Base-by-base conservation (phyloP, 2,797 vertebrate genomes). In the Pangasius sanitwongsei region DNA sequence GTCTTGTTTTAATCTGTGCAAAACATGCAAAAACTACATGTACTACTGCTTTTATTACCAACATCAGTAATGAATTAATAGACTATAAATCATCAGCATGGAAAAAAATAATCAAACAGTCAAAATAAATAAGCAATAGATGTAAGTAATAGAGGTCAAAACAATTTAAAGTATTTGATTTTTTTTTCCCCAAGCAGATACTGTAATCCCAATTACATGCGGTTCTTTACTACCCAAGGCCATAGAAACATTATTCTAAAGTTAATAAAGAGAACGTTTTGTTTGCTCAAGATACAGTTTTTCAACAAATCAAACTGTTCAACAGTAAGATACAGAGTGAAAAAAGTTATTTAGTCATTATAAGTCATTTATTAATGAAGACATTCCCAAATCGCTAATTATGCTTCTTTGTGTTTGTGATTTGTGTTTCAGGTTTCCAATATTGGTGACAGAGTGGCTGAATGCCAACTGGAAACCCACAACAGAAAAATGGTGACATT, bases 401-500 rank as follows among this genome's bases (percentile, higher is more conserved):
- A 44, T 83, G 13, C 13, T 48, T 61, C 12, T 61, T 11, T 69
- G 48, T 85, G 25, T 85, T 25, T 53, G 25, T 41, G 25, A 57
- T 48, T 75, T 65, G 23, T 89, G 15, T 86, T 87, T 78, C 91
- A 99, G 98, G 98, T 99, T 93, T 99, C 98, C 80, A 98, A 98
- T 93, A 97, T 98, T 93, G 98, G 98, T 67, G 98, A 99, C 93
- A 92, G 98, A 87, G 98, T 99, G 16, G 98, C 99, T 89, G 98
- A 99, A 93, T 99, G 98, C 92, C 98, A 99, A 81, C 95, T 99
- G 59, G 98, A 99, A 95, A 99, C 98, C 0, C 98, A 99, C 94
- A 99, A 99, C 95, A 97, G 97, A 91, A 99, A 99, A 96, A 99
- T 99, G 98, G 98, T 99, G 93, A 99, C 98, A 90, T 99, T 99